phyloP scores from a whole-genome alignment of 2,888 invertebrate species.

The Ennomos quercinarius region DNA sequence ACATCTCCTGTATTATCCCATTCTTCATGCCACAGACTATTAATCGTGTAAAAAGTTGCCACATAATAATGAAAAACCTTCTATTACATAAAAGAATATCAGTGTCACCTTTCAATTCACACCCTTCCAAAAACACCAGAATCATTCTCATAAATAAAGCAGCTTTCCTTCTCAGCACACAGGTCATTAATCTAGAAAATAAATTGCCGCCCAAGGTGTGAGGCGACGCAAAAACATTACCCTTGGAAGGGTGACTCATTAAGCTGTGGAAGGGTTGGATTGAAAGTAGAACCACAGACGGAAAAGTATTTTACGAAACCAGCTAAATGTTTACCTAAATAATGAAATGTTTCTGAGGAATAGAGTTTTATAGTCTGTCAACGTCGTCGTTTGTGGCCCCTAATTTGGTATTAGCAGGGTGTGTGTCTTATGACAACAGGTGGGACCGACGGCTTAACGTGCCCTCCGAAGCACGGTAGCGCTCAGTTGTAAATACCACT shows the following conservation, averaged over 20 bases:
- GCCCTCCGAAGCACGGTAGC: too few relatives aligned
- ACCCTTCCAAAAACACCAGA: slow-evolving; percentile 5
- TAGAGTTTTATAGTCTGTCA: too few relatives aligned
- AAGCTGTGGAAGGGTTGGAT: slow-evolving; percentile 4
- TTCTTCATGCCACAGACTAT: not conserved
- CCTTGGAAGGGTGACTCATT: slow-evolving; percentile 10
- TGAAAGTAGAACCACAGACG: not conserved
- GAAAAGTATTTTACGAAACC: too few relatives aligned
- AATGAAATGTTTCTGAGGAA: too few relatives aligned
- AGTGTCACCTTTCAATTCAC: slow-evolving; percentile 11
- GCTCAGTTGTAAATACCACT: too few relatives aligned
- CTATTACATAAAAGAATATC: not conserved
- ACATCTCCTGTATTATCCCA: not conserved
- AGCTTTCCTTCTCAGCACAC: slow-evolving; percentile 8
- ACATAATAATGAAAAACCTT: not conserved
- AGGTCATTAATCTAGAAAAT: slow-evolving; percentile 15
- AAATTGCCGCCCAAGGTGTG: slow-evolving; percentile 12
- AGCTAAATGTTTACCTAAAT: too few relatives aligned
- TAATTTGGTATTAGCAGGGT: not conserved
- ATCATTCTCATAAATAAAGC: slow-evolving; percentile 14
- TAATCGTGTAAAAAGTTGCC: not conserved
- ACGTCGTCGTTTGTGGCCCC: not conserved
- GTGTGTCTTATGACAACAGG: too few relatives aligned
- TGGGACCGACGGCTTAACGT: too few relatives aligned
- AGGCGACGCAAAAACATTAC: slow-evolving; percentile 8